phyloP scores from a whole-genome alignment of 1,140 invertebrate species.

The Orchesella cincta region DNA sequence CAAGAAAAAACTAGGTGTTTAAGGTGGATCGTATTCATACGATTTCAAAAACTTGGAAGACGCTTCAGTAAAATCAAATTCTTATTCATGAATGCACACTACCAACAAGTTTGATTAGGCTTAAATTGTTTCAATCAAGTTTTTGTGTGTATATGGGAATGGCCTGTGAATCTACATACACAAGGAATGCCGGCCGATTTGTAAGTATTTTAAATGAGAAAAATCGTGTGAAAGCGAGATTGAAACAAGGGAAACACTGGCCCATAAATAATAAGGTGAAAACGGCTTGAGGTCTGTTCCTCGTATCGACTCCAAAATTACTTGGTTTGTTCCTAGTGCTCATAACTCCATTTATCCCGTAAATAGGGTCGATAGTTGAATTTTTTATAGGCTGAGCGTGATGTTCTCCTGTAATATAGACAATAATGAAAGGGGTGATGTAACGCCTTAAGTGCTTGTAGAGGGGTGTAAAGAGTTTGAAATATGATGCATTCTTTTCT shows the following conservation, averaged over 20 bases:
- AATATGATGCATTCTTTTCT: conserved; percentile 5
- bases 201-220: conserved; percentile 8
- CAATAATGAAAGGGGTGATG: conserved; percentile 38
- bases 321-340: conserved; percentile 16
- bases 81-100: too few relatives aligned
- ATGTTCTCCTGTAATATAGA: conserved; percentile 37
- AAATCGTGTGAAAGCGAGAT: conserved; percentile 29
- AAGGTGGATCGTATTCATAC: too few relatives aligned
- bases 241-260: conserved; percentile 33
- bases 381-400: conserved; percentile 33
- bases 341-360: conserved; percentile 12
- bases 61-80: too few relatives aligned
- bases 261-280: conserved; percentile 40
- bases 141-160: not conserved
- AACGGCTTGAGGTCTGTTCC: conserved; percentile 27
- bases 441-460: conserved; percentile 40
- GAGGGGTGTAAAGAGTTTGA: conserved; percentile 9
- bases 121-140: not conserved
- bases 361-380: conserved; percentile 16
- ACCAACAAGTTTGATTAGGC: too few relatives aligned
- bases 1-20: too few relatives aligned
- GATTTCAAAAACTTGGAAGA: too few relatives aligned
- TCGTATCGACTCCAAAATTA: too few relatives aligned
- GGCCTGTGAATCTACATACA: not conserved
- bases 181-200: conserved; percentile 3